Evolutionary conservation across 2,113 vertebrate species (phyloP), one percentile per base, ranked within the genome.

Genomic region (Phalacrocorax aristotelis): DNA sequence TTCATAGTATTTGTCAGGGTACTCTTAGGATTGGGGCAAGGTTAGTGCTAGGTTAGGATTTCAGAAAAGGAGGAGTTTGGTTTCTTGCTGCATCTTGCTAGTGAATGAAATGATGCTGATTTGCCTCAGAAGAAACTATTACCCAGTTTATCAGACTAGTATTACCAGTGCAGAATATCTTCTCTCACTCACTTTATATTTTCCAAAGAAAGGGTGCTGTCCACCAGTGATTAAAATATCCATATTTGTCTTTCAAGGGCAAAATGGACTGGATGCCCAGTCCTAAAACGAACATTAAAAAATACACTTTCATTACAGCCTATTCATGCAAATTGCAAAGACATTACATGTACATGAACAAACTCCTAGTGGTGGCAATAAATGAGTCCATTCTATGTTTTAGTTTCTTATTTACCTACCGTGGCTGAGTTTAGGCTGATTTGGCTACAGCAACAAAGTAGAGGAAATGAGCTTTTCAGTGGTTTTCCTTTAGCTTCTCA

Each of bases 151-250:
- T 10, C 10, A 38, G 38, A 38, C 38, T 38, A 38, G 38, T 38
- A 38, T 38, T 27, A 81, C 76, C 0, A 51, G 32, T 46, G 69
- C 17, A 60, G 93, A 87, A 57, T 40, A 68, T 8, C 34, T 66
- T 84, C 20, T 81, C 71, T 83, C 76, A 92, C 96, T 96, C 54
- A 99, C 98, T 97, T 99, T 99, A 83, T 99, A 98, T 97, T 97
- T 98, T 72, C 96, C 98, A 93, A 98, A 96, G 66, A 98, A 95
- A 9, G 98, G 98, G 68, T 99, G 98, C 7, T 98, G 93, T n/a
- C 91, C 98, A 66, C 98, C 98, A 9, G 97, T 98, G 87, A 98
- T 98, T 91, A 99, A 76, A 98, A 98, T 98, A 92, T 98, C 98
- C 8, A 97, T 98, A 54, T 98, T 98, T 38, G 38, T 68, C 98